These are phyloP conservation scores for Zenarchopterus dispar DNA, from an alignment of 2,797 vertebrate species.

Conservation along the genomic window DNA sequence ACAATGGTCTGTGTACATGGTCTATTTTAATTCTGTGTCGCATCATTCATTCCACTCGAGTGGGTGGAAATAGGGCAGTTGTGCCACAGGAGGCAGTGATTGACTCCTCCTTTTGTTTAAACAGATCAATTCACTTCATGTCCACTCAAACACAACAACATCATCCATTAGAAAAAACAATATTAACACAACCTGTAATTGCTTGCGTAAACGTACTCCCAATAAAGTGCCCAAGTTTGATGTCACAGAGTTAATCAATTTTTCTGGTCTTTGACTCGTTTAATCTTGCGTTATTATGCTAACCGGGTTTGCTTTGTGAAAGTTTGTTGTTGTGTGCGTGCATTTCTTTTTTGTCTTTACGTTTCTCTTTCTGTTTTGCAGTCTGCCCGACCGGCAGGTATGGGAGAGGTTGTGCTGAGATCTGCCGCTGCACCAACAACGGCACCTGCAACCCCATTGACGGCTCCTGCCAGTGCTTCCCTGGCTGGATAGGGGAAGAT, in stretches of 20 bases:
- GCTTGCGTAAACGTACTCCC: slow-evolving; percentile 27
- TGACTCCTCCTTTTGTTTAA: slow-evolving; percentile 66
- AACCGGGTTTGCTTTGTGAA: slow-evolving; percentile 22
- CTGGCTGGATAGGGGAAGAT: slow-evolving; percentile 95
- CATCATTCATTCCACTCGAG: slow-evolving; percentile 77
- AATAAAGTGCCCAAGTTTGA: slow-evolving; percentile 36
- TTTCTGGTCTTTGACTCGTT: slow-evolving; percentile 20
- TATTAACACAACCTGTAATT: slow-evolving; percentile 49
- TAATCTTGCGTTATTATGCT: slow-evolving; percentile 20
- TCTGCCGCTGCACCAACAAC: slow-evolving; percentile 94
- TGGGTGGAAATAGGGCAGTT: slow-evolving; percentile 72
- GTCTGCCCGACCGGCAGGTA: slow-evolving; percentile 92
- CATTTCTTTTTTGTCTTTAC: not conserved
- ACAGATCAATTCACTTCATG: slow-evolving; percentile 59
- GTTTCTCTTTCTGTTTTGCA: slow-evolving; percentile 59
- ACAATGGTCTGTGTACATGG: slow-evolving; percentile 80
- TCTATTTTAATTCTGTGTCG: slow-evolving; percentile 84
- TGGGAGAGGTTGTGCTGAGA: slow-evolving; percentile 88
- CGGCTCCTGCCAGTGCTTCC: slow-evolving; percentile 95
- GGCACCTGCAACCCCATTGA: slow-evolving; percentile 97
- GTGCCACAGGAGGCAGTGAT: slow-evolving; percentile 70
- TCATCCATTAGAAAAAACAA: slow-evolving; percentile 43
- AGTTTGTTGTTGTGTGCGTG: not conserved
- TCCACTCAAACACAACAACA: slow-evolving; percentile 56
- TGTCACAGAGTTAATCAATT: slow-evolving; percentile 48